These are phyloP conservation scores for Alviniconcha strummeri DNA, from an alignment of 2,888 invertebrate genomes.

Conservation along the genomic window DNA sequence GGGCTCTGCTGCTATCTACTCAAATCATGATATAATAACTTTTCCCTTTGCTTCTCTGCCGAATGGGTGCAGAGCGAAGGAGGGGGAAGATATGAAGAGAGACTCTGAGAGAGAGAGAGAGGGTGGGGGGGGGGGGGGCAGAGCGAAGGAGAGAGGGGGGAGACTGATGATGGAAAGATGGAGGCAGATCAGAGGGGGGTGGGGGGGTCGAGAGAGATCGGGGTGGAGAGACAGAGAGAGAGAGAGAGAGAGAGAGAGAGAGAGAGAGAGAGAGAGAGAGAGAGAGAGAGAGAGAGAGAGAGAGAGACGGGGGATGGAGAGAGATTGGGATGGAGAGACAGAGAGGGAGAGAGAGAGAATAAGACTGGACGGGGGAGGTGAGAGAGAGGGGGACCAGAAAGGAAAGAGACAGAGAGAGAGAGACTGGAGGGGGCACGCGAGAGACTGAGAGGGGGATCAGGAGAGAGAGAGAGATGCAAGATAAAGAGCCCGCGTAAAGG, in stretches of 20 bases:
- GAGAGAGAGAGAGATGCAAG: background rate
- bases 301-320: background rate
- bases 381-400: background rate
- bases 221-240: slow-evolving; percentile 8
- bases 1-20: slow-evolving; percentile 21
- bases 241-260: background rate
- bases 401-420: background rate
- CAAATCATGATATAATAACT: slow-evolving; percentile 33
- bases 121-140: background rate
- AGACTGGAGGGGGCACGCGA: background rate
- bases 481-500: too few relatives aligned
- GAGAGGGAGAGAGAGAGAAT: background rate
- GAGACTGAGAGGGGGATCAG: background rate
- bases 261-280: slow-evolving; percentile 19
- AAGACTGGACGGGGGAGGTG: background rate
- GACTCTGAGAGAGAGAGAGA: background rate
- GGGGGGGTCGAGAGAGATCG: background rate
- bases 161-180: background rate
- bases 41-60: slow-evolving; percentile 14
- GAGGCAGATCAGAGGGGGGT: background rate
- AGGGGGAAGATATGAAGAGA: background rate
- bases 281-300: slow-evolving; percentile 3
- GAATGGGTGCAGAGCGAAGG: background rate
- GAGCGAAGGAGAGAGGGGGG: background rate
- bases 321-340: slow-evolving; percentile 9